Evolutionary conservation across 2,888 invertebrate genomes (phyloP).

Genomic region (Polydrusus tereticollis): DNA sequence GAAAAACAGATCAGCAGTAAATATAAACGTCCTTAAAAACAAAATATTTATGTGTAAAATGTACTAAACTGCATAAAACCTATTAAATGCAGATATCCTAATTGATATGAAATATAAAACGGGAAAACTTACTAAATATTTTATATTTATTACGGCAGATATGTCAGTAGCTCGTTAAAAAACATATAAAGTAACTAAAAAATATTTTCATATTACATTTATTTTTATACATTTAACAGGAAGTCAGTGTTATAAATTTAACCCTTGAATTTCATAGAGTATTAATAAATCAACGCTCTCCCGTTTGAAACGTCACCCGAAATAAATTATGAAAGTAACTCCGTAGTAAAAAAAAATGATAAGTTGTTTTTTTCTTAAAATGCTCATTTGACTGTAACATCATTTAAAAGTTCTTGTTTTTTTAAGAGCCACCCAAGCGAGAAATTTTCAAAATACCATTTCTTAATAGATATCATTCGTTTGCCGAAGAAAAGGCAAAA

Average conservation of each 20-base stretch:
- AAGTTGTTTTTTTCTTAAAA: constrained; percentile 20
- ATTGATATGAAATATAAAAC: constrained; percentile 31
- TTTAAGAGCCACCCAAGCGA: constrained; percentile 3
- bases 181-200: constrained; percentile 40
- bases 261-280: constrained; percentile 41
- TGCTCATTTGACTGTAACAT: constrained; percentile 34
- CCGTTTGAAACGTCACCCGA: constrained; percentile 37
- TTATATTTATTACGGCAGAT: constrained; percentile 25
- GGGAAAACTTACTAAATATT: constrained; percentile 31
- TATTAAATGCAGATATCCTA: constrained; percentile 20
- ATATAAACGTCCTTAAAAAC: not conserved
- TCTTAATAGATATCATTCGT: no score
- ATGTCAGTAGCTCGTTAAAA: constrained; percentile 41
- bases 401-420: constrained; percentile 15
- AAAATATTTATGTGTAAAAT: constrained; percentile 18
- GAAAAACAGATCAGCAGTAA: not conserved
- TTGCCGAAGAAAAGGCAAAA: no score
- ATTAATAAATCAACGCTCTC: constrained; percentile 43
- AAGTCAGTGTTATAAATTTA: constrained; percentile 45
- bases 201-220: constrained; percentile 38
- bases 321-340: constrained; percentile 38
- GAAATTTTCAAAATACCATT: not conserved
- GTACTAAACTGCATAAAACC: not conserved
- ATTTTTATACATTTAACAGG: constrained; percentile 48
- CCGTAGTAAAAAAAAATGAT: constrained; percentile 26